These are phyloP conservation scores for Natrix natrix DNA, from an alignment of 2,797 vertebrate species.

Conservation along the genomic window DNA sequence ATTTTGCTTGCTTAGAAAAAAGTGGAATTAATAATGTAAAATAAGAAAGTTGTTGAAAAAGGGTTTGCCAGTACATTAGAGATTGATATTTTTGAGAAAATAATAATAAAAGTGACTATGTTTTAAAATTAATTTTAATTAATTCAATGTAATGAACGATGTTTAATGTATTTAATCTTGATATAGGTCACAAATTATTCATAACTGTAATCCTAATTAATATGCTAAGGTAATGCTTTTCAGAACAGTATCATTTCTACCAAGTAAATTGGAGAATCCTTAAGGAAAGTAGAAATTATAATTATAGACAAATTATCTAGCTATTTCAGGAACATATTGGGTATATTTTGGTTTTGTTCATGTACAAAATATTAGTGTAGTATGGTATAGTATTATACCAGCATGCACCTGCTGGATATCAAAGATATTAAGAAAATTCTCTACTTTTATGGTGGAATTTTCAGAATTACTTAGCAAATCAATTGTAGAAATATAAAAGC, in stretches of 20 bases:
- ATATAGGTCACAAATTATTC: not conserved
- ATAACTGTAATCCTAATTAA: not conserved
- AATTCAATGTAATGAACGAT: not conserved
- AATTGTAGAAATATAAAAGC: not conserved
- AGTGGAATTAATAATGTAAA: not conserved
- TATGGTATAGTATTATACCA: no score
- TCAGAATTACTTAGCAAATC: not conserved
- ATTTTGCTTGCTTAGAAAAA: slow-evolving; percentile 30
- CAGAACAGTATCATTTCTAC: not conserved
- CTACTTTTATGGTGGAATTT: not conserved
- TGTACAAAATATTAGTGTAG: not conserved
- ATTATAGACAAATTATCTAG: not conserved
- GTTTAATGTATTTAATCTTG: not conserved
- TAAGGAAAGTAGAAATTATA: not conserved
- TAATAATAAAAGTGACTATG: not conserved
- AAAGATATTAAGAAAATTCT: not conserved
- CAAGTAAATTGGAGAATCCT: not conserved
- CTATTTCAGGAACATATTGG: not conserved
- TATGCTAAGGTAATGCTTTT: not conserved
- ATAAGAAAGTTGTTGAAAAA: slow-evolving; percentile 16
- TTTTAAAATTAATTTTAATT: not conserved
- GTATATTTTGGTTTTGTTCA: not conserved
- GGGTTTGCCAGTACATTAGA: not conserved
- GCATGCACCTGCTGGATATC: not conserved
- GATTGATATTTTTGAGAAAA: not conserved